These are phyloP conservation scores for Ruditapes philippinarum DNA, from an alignment of 1,140 invertebrate species.

Conservation along the genomic window DNA sequence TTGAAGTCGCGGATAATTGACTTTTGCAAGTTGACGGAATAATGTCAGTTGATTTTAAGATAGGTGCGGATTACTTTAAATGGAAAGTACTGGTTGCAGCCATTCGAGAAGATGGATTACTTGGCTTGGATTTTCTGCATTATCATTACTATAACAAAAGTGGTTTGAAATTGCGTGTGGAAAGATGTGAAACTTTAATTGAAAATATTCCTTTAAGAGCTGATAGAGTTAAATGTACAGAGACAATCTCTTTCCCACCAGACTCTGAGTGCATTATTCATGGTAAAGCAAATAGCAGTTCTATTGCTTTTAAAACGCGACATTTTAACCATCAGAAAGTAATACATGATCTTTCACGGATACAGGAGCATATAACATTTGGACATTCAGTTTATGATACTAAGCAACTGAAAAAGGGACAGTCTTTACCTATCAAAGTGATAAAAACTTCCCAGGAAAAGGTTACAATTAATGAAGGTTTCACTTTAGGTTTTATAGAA, in stretches of 20 bases:
- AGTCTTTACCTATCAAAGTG: neutral
- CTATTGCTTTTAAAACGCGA: neutral
- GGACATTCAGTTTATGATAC: neutral
- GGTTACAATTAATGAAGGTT: neutral
- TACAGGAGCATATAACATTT: neutral
- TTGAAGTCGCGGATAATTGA: conserved; percentile 20
- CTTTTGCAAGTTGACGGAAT: neutral
- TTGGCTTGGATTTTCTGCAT: conserved; percentile 24
- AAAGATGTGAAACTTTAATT: neutral
- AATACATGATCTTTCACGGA: neutral
- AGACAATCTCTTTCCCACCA: neutral
- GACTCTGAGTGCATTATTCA: neutral
- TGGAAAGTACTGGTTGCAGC: conserved; percentile 1
- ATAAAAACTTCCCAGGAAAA: neutral
- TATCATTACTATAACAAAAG: neutral
- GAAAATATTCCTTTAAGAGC: neutral
- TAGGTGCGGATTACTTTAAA: neutral
- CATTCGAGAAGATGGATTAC: conserved; percentile 14
- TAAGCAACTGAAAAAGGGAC: no score
- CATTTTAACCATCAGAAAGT: neutral
- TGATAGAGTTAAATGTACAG: neutral
- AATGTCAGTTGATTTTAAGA: neutral
- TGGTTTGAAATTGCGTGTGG: neutral
- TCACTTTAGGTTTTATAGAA: conserved; percentile 22
- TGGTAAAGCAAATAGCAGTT: neutral